Base-by-base conservation (phyloP, 64 coral and sea anemone species). In the Astreopora myriophthalma region DNA sequence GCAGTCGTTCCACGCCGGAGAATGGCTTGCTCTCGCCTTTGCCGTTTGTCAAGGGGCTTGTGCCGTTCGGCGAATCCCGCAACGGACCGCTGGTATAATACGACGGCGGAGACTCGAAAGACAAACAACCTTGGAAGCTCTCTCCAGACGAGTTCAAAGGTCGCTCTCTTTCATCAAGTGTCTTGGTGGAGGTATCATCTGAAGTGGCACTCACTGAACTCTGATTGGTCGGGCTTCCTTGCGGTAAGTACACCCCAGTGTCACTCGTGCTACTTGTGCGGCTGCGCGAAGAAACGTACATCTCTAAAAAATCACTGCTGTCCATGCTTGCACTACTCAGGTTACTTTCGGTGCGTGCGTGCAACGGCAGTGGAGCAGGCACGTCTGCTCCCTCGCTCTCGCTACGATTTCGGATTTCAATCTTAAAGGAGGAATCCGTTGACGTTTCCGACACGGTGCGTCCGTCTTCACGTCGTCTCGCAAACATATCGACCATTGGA, bases 261-360 rank as follows among this genome's bases (percentile, higher is more conserved):
- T 87, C 85, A 22, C 85, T 87, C 46, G 85, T 49, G 23, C 90
- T 92, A 82, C 90, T 92, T 1, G 89, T 24, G 33, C 89, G 65
- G 82, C 90, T 92, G 34, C 82, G 88, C 17, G 55, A 38, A 0
- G 65, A 48, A 46, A 75, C 40, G 22, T 28, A 49, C 9, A 63
- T 62, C 30, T 95, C 93, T 0, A 89, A 58, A 17, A 65, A 95
- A 20, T 91, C 93, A 19, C 90, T 14, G 30, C 93, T 95, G 27
- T 75, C 89, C 58, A 86, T 88, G 68, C 93, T 95, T 48, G 79
- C 32, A 35, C 80, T 95, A 20, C 93, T 95, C 31, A 95, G 17
- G 19, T 75, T 79, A 64, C 93, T 95, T 34, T 69, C 85, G 30
- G 93, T 48, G 17, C 93, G 88, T 6, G 51, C 42, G 46, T 95